phyloP scores from a whole-genome alignment of 2,113 vertebrate genomes.

The Callaeas wilsoni region DNA sequence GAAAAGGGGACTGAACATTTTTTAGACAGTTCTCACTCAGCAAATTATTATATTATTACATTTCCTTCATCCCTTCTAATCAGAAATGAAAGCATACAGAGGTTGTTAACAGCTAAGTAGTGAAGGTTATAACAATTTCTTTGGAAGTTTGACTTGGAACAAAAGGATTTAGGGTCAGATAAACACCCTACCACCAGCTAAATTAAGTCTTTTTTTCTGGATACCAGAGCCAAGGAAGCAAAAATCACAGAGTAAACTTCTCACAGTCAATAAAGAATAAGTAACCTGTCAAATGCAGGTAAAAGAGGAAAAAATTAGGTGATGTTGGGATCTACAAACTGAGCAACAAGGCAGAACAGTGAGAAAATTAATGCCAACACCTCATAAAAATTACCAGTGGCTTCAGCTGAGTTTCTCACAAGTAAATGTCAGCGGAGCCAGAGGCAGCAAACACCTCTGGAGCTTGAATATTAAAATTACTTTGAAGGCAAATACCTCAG shows the following conservation, averaged over 20 bases:
- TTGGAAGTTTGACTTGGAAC: neutral
- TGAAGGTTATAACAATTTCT: neutral
- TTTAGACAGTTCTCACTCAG: neutral
- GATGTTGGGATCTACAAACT: neutral
- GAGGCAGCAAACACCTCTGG: neutral
- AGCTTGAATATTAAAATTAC: neutral
- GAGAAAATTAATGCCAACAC: conserved; percentile 5
- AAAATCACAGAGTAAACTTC: neutral
- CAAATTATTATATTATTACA: neutral
- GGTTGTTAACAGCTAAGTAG: neutral
- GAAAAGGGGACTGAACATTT: neutral
- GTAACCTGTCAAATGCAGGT: neutral
- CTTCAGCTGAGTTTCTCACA: neutral
- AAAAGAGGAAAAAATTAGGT: neutral
- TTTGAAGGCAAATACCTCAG: neutral
- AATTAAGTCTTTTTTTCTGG: neutral
- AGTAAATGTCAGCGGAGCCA: conserved; percentile 1
- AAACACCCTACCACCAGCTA: neutral
- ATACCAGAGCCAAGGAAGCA: neutral
- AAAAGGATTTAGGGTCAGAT: neutral
- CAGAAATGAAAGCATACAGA: neutral
- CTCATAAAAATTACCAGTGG: neutral
- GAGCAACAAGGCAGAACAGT: neutral
- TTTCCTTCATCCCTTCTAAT: neutral
- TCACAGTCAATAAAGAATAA: neutral